Base-by-base conservation (phyloP, 1,140 invertebrate species). In the Sitodiplosis mosellana region DNA sequence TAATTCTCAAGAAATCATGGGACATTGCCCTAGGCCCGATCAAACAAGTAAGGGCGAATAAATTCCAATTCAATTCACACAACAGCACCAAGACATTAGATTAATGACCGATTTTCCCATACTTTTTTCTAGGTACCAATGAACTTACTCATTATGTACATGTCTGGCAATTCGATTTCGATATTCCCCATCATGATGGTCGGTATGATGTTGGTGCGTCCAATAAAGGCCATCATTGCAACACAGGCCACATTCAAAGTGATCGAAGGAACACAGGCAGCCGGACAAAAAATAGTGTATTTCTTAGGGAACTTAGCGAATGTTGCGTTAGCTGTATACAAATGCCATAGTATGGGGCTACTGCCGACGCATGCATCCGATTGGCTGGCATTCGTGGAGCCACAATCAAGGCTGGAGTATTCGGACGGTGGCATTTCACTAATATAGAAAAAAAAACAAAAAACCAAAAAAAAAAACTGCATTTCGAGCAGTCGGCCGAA, bases 181-280 rank as follows among this genome's bases (percentile, higher is more conserved):
- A 97, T 99, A 53, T 98, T 99, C 59, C 95, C 95, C 2, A 98
- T 99, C n/a, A 99, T 99, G 95, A 99, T 99, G 94, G 90, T 99
- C 17, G 91, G 91, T 34, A 99, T 99, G 95, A 77, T 98, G 61
- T 86, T 97, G 52, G 83, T 97, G 50, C 72, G 91, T 53, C 93
- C 93, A 14, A 80, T 99, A 2, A 94, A 98, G 69, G 90, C 93
- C 8, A 70, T 99, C 17, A 90, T 96, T 60, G 73, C 87, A 2
- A 81, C 90, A 48, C 83, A 89, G 60, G 78, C 81, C 52, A 90
- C 90, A 43, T 97, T 97, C 57, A 94, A 94, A 69, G 81, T 90
- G 68, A 89, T 96, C 49, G 91, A 96, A 72, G 91, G 91, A n/a
- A 80, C 80, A 20, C 87, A 92, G 64, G 83, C 87, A 14, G 72